A percentile compares a stretch with the other conserved stretches of the same genome.
Evolutionary conservation across 2,113 vertebrate genomes (phyloP).

Genomic region (Rhea pennata): DNA sequence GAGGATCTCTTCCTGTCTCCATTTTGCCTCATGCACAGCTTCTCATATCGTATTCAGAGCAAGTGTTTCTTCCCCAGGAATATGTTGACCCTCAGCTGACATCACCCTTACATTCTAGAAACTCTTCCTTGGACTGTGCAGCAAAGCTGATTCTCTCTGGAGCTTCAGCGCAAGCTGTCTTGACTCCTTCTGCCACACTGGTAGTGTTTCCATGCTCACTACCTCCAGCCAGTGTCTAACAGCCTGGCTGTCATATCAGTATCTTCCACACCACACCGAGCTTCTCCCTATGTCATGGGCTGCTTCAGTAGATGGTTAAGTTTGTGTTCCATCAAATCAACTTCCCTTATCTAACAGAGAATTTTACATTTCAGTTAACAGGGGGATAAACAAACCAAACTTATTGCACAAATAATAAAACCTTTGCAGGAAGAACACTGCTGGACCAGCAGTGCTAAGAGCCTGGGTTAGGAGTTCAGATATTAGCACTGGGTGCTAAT

Average conservation of each 20-base stretch:
- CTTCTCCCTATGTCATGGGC: neutral
- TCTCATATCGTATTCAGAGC: too few relatives aligned
- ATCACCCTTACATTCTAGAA: neutral
- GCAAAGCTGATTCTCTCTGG: neutral
- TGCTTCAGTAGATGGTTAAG: neutral
- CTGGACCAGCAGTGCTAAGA: neutral
- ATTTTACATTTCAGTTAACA: neutral
- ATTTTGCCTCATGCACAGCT: too few relatives aligned
- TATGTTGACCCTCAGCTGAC: neutral
- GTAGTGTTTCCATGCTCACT: neutral
- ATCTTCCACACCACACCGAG: neutral
- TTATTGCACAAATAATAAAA: neutral
- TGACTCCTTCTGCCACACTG: neutral
- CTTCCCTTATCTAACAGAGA: neutral
- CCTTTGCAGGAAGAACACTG: neutral
- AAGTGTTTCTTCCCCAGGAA: neutral
- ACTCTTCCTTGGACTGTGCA: neutral
- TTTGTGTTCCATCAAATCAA: neutral
- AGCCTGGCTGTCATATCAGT: neutral
- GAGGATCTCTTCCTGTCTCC: too few relatives aligned
- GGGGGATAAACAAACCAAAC: neutral
- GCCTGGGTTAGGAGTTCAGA: neutral
- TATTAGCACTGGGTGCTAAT: neutral
- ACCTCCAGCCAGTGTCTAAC: rapidly evolving
- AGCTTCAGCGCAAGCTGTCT: neutral